phyloP scores from a whole-genome alignment of 2,888 invertebrate species.

The Andrena flavipes region DNA sequence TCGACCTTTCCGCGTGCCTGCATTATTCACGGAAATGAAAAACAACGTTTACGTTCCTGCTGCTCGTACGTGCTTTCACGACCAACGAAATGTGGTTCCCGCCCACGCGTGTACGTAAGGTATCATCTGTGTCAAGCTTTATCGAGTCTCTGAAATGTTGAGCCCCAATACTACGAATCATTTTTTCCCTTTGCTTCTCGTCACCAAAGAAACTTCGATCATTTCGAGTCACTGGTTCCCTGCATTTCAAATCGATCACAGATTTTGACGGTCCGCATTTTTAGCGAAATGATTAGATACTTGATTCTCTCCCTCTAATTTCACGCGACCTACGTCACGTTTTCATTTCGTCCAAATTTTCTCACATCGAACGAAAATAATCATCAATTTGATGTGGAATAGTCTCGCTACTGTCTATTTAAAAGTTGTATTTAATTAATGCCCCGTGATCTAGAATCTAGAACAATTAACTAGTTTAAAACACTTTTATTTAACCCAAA shows the following conservation, averaged over 20 bases:
- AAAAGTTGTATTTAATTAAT: too few relatives aligned
- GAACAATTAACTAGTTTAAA: too few relatives aligned
- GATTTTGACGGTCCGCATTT: too few relatives aligned
- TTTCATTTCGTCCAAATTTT: too few relatives aligned
- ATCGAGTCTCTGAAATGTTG: not conserved
- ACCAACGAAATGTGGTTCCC: not conserved
- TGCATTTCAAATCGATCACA: not conserved
- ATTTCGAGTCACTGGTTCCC: not conserved
- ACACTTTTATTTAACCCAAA: too few relatives aligned
- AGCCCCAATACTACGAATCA: not conserved
- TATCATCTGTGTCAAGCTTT: not conserved
- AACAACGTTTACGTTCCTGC: not conserved
- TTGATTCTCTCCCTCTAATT: too few relatives aligned
- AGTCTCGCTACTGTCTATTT: too few relatives aligned
- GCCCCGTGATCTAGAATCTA: too few relatives aligned
- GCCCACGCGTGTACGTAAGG: not conserved
- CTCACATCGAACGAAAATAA: too few relatives aligned
- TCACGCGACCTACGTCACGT: too few relatives aligned
- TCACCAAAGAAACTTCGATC: not conserved
- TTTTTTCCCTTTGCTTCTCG: not conserved
- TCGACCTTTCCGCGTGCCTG: slow-evolving; percentile 4
- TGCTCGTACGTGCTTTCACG: slow-evolving; percentile 1
- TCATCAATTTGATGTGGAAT: too few relatives aligned
- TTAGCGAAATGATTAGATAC: too few relatives aligned
- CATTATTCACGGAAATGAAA: slow-evolving; percentile 5